These are phyloP conservation scores for Drosophila pegasa DNA, from an alignment of 2,888 invertebrate genomes.

Conservation along the genomic window DNA sequence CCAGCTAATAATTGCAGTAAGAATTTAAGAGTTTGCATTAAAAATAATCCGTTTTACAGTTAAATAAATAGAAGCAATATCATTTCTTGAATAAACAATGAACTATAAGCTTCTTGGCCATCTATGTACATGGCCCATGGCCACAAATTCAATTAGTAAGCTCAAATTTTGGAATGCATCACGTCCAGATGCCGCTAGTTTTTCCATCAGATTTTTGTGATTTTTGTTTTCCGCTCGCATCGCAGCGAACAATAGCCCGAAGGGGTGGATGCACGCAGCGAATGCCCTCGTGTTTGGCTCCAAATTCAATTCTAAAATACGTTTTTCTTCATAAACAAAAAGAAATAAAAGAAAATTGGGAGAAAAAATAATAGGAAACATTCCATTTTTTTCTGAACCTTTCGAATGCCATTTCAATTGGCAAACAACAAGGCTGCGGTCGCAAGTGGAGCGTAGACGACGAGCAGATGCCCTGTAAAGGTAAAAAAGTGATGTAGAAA, in stretches of 20 bases:
- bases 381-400: slow-evolving; percentile 12
- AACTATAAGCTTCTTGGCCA: not conserved
- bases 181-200: not conserved
- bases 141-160: slow-evolving; percentile 8
- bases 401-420: slow-evolving; percentile 30
- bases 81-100: not conserved
- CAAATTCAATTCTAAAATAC: slow-evolving; percentile 15
- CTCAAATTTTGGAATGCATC: slow-evolving; percentile 6
- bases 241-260: slow-evolving; percentile 4
- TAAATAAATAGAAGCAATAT: not conserved
- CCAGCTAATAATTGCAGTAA: no score
- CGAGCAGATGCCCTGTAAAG: slow-evolving; percentile 3
- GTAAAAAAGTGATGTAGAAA: no score
- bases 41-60: not conserved
- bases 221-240: slow-evolving; percentile 2
- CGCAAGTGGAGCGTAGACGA: not conserved
- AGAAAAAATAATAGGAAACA: not conserved
- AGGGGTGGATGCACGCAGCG: not conserved
- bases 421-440: slow-evolving; percentile 5
- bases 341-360: not conserved
- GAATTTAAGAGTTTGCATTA: not conserved
- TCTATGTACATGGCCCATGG: not conserved
- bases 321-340: slow-evolving; percentile 16
- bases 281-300: slow-evolving; percentile 6
- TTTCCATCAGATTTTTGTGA: not conserved